Base-by-base conservation (phyloP, 1,140 invertebrate species). In the Heliconius hermathena region DNA sequence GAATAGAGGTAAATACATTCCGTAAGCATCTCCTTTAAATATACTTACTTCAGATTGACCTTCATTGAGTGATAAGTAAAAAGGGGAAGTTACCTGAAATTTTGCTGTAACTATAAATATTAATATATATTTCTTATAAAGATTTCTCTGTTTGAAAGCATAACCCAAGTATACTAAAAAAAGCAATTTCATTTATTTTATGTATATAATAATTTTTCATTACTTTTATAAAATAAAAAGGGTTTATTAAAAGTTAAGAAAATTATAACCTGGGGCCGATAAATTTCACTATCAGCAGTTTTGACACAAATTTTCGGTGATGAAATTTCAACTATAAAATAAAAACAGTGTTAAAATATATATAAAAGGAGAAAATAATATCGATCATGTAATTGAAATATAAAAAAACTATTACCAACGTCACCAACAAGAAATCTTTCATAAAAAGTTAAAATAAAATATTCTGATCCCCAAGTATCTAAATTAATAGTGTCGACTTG, bases 401-500 rank as follows among this genome's bases (percentile, higher is more conserved):
- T 72, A 26, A 26, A 77, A 70, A 70, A 38, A 66, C 18, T 73
- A 81, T 91, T 90, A 97, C 96, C 96, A 73, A 97, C 95, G 88
- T 96, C 95, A 26, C 97, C 97, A 20, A 96, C 95, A 73, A 95
- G 93, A 90, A 96, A 97, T 78, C 90, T 95, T 77, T 95, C 94
- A 82, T 95, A 95, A 72, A 96, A 90, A 76, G 95, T 94, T 36
- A 93, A 91, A 6, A 97, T 92, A 82, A 94, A 96, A 81, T 96
- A 95, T 57, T 95, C 89, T 33, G 94, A 94, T 13, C 97, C 96
- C 97, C 97, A 97, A 79, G 96, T 96, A 18, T 96, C 96, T 3
- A 95, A 95, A 88, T 97, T 97, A 54, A 97, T 96, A 36, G 96
- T 96, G 88, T 97, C 96, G 4, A 95, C 85, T 8, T 95, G 90